A percentile compares a stretch with the other conserved stretches of the same genome.
Conservation (phyloP, 2,888 invertebrate genomes). For the Melanostoma scalare region DNA sequence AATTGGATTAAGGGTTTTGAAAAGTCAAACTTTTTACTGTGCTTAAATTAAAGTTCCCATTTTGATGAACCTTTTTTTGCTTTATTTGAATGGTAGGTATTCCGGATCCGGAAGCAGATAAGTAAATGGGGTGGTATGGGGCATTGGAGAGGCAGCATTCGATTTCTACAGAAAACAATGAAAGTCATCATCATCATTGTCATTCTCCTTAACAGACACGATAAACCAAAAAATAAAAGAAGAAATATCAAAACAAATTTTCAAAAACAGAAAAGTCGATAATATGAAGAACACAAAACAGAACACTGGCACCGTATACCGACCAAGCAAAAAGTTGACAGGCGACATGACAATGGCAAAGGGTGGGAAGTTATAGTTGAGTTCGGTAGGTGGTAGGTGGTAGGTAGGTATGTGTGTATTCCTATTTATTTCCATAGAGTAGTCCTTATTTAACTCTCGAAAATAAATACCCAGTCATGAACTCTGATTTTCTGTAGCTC, state of each 20-base stretch:
- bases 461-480: constrained; percentile 73
- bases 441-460: constrained; percentile 65
- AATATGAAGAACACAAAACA: constrained; percentile 36
- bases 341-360: no score
- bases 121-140: no score
- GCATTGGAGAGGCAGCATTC: no score
- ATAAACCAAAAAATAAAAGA: not conserved
- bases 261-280: constrained; percentile 42
- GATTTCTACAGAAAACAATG: constrained; percentile 10
- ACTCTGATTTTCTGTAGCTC: constrained; percentile 69
- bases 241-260: constrained; percentile 28
- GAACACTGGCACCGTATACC: not conserved
- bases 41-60: no score
- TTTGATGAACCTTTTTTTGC: no score
- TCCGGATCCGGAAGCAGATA: no score
- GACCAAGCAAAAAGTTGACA: no score
- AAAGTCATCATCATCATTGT: constrained; percentile 52
- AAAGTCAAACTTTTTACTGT: no score
- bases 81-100: no score
- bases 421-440: constrained; percentile 55
- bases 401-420: constrained; percentile 8
- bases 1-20: no score
- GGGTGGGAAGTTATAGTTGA: not conserved
- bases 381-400: not conserved
- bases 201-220: constrained; percentile 26